Percentiles rank a stretch among this genome's conserved stretches.
Conservation (phyloP, 2,113 vertebrate genomes). For the Xiphophorus hellerii region DNA sequence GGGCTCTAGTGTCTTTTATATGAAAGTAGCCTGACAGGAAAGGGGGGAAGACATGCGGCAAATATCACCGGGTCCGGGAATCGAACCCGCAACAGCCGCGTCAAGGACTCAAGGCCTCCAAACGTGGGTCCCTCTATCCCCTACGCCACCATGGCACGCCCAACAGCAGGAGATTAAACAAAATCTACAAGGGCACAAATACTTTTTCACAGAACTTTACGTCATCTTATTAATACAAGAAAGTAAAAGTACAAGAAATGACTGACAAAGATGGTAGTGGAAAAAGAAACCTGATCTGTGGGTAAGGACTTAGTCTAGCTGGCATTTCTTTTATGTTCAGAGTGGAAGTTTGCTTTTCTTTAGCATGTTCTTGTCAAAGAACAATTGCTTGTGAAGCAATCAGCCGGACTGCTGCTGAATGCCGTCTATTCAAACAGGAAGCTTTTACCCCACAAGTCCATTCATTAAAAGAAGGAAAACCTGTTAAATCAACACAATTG, state of each 20-base stretch:
- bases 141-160: too few relatives aligned
- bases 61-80: too few relatives aligned
- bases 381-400: slow-evolving; percentile 38
- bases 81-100: too few relatives aligned
- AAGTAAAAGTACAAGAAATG: not conserved
- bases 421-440: slow-evolving; percentile 57
- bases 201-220: not conserved
- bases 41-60: too few relatives aligned
- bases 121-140: too few relatives aligned
- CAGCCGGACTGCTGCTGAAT: slow-evolving; percentile 26
- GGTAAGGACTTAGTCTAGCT: slow-evolving; percentile 16
- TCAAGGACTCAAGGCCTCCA: too few relatives aligned
- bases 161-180: not conserved
- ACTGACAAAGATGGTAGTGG: not conserved
- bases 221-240: not conserved
- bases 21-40: too few relatives aligned
- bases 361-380: slow-evolving; percentile 49
- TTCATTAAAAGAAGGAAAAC: slow-evolving; percentile 45
- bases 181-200: not conserved
- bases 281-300: slow-evolving; percentile 17
- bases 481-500: slow-evolving; percentile 50
- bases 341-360: slow-evolving; percentile 35
- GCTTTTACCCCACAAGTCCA: slow-evolving; percentile 40
- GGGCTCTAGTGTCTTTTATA: too few relatives aligned
- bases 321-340: slow-evolving; percentile 28